Evolutionary conservation across 2,797 vertebrate species (phyloP), one percentile per base, ranked within the genome.

Genomic region (Holocentrus rufus): DNA sequence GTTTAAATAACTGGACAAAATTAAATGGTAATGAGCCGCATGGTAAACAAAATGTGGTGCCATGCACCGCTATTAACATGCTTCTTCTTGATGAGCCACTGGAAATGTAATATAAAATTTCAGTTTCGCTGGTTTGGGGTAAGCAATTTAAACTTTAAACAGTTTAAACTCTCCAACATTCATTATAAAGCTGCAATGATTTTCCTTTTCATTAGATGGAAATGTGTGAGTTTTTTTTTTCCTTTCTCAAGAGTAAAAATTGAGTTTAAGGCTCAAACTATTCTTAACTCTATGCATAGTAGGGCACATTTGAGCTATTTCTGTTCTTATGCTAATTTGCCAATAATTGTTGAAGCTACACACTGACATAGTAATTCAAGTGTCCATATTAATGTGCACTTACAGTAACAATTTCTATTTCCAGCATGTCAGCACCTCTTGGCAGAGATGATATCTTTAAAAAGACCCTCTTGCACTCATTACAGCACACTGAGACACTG

Each of bases 271-370:
- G 73, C 63, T 62, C 75, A 87, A 84, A 82, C 80, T 91, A 86
- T 90, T 90, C 84, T 88, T 88, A 91, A 87, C 83, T 76, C 74
- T 76, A 52, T 62, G 74, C 83, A 69, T 84, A 88, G 81, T 76
- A 69, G 88, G 78, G 75, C 77, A 87, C 68, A 85, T 83, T 83
- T 75, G 68, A 71, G 74, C 82, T 88, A 90, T 92, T 93, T 92
- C 87, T 91, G 90, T 89, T 88, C 86, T 85, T 83, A 88, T 92
- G 91, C 84, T 85, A 92, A 93, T 92, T 89, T 85, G 23, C 77
- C 83, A 83, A 82, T 92, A 91, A 92, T 92, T 91, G 83, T 82
- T 82, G 84, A 87, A 85, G 86, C 83, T 75, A 82, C 83, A 87
- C 81, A 82, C 73, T 64, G 73, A 81, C 87, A 90, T 63, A 83